Percentiles rank a stretch among this genome's conserved stretches.
Conservation (phyloP, 1,140 invertebrate species). For the Elymnias hypermnestra region DNA sequence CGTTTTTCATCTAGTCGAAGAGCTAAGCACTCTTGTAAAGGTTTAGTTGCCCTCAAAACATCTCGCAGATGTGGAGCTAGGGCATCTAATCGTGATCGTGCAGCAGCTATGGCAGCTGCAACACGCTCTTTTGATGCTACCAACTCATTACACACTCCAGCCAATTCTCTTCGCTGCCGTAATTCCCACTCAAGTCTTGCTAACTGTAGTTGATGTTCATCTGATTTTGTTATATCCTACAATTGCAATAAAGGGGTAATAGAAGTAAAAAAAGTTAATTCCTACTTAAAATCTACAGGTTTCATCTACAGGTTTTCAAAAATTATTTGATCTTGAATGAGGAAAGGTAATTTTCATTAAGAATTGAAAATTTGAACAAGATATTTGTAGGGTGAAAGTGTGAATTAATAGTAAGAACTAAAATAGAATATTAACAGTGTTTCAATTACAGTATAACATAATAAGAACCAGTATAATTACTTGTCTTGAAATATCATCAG, state of each 20-base stretch:
- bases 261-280: no score
- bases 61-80: conserved; percentile 86
- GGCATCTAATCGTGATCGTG: conserved; percentile 87
- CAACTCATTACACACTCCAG: conserved; percentile 85
- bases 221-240: conserved; percentile 80
- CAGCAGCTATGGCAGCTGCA: conserved; percentile 85
- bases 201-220: conserved; percentile 88
- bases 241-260: conserved; percentile 23
- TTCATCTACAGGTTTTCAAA: no score
- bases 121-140: conserved; percentile 87
- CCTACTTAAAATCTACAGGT: no score
- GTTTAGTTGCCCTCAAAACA: conserved; percentile 86
- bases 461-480: no score
- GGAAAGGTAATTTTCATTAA: no score
- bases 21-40: conserved; percentile 91
- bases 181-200: conserved; percentile 95
- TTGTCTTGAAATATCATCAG: conserved; percentile 81
- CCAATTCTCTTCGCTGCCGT: conserved; percentile 89
- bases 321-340: no score
- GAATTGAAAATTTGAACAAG: no score
- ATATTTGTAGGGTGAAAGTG: no score
- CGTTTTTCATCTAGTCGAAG: conserved; percentile 87
- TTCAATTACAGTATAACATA: no score
- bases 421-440: no score
- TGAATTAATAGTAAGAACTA: no score